phyloP scores from a whole-genome alignment of 2,113 vertebrate species.

The Chamaetylas fuelleborni region DNA sequence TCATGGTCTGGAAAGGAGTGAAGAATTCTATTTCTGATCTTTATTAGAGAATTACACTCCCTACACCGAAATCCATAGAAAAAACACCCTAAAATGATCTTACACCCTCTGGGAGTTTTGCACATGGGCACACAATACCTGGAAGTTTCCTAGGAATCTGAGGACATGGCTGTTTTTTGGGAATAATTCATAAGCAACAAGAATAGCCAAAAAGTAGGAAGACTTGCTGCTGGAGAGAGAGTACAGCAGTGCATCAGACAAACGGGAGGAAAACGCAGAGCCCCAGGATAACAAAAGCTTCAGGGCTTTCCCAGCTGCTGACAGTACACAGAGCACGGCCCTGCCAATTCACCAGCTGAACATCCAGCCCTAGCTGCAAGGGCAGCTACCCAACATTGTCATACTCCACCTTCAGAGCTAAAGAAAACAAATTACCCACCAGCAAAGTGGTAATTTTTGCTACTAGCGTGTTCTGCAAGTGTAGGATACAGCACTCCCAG shows the following conservation, averaged over 20 bases:
- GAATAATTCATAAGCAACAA: neutral
- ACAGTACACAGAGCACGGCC: neutral
- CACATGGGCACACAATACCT: neutral
- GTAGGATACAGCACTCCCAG: neutral
- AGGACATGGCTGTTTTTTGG: neutral
- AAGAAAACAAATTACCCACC: neutral
- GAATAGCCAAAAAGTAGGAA: constrained; percentile 3
- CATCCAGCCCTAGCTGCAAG: neutral
- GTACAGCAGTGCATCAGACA: neutral
- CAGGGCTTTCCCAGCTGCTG: neutral
- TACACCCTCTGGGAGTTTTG: neutral
- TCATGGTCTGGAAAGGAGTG: neutral
- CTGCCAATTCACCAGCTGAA: neutral
- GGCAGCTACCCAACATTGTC: neutral
- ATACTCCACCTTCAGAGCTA: neutral
- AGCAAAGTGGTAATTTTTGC: neutral
- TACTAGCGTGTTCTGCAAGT: neutral
- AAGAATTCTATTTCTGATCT: neutral
- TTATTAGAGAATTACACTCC: neutral
- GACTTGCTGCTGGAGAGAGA: neutral
- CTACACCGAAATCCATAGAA: neutral
- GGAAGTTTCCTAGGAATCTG: neutral
- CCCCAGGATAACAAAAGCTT: fast-evolving
- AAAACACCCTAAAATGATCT: neutral
- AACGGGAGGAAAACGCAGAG: neutral